Evolutionary conservation across 2,888 invertebrate genomes (phyloP).

Genomic region (Archaeoteleia sp.): DNA sequence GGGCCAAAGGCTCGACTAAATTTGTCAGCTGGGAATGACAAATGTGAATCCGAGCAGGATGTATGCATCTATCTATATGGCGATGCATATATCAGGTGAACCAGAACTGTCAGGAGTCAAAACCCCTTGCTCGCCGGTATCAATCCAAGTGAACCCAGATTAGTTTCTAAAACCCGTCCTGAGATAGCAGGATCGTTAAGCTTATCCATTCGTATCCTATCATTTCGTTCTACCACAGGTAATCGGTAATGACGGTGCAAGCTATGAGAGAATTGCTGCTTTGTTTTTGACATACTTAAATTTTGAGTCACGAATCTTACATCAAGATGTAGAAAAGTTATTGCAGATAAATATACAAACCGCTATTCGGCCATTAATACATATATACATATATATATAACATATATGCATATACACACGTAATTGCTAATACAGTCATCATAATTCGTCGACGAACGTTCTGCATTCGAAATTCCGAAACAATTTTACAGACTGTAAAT

Average conservation of each 20-base stretch:
- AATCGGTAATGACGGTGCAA: slow-evolving; percentile 1
- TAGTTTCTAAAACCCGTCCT: slow-evolving; percentile 64
- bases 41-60: slow-evolving; percentile 60
- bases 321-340: no score
- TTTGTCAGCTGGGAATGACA: slow-evolving; percentile 63
- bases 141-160: slow-evolving; percentile 62
- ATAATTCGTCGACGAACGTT: no score
- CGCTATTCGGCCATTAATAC: no score
- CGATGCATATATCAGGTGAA: slow-evolving; percentile 42
- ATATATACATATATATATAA: no score
- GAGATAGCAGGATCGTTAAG: slow-evolving; percentile 67
- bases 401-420: no score
- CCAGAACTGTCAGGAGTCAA: slow-evolving; percentile 46
- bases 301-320: no score
- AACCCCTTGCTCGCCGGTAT: slow-evolving; percentile 52
- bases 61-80: slow-evolving; percentile 53
- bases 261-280: slow-evolving; percentile 24
- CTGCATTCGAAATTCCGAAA: no score
- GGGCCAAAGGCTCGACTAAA: no score
- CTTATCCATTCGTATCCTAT: slow-evolving; percentile 62
- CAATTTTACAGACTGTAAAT: no score
- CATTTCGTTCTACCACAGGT: slow-evolving; percentile 17
- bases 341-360: no score
- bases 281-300: no score
- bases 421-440: no score